Evolutionary conservation across 2,113 vertebrate species (phyloP), one percentile per base, ranked within the genome.

Genomic region (Garra rufa): DNA sequence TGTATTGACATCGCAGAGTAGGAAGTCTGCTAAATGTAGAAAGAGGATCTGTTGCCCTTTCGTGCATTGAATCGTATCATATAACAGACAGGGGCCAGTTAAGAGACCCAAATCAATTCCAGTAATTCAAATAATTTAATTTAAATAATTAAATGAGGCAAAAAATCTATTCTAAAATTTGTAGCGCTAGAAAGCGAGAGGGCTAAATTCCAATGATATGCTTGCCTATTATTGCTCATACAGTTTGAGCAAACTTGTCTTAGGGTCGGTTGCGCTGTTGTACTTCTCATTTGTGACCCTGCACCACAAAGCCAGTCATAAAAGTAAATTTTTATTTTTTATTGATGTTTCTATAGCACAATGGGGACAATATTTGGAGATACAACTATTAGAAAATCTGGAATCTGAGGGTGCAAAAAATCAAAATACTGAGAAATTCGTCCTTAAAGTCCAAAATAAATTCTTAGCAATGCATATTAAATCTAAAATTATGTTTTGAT

Each of bases 31-130:
- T 69, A 69, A 69, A 38, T 69, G 9, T 5, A 70, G 19, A 9
- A 11, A 41, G 19, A 19, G 9, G 9, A 11, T 41, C 38, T 69
- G 1, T 21, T 38, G 19, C 41, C 65, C 30, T 41, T 69, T 70
- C 41, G 34, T 70, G 67, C 34, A 70, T 41, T 70, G 34, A 69
- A 41, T 69, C 34, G 4, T 69, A 69, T 41, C 65, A n/a, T 69
- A 38, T 69, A 69, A 69, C 30, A 17, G 9, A 21, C 9, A 21
- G 65, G 3, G 17, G 17, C 30, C 19, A 38, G 30, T 69, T 69
- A 69, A 70, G 67, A 38, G 34, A 70, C 34, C 34, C 67, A 70
- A 41, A 70, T 70, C 67, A 41, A 70, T 70, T 70, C 19, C 34
- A 69, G 17, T 38, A 67, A 19, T 67, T 38, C 63, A 38, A 69